phyloP scores from a whole-genome alignment of 35 echinoderm and acorn worm genomes.

The Anneissia japonica region DNA sequence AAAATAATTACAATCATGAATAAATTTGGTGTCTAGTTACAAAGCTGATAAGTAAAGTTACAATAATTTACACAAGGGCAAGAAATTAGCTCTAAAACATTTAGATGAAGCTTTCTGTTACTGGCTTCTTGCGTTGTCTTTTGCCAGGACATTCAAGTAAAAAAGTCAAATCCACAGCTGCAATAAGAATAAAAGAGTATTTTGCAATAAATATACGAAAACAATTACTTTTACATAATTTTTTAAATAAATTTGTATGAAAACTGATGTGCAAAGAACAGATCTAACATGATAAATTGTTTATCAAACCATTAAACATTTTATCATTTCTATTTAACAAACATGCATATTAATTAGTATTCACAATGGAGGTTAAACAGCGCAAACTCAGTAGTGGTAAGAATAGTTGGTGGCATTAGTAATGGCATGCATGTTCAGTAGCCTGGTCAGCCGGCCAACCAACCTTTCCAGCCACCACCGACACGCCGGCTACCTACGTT shows the following conservation, averaged over 20 bases:
- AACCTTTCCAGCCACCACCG: neutral
- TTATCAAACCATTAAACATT: too few species aligned
- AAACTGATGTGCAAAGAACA: too few species aligned
- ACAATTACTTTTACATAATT: too few species aligned
- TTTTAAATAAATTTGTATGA: too few species aligned
- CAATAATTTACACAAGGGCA: neutral
- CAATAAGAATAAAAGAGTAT: neutral
- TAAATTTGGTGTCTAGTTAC: neutral
- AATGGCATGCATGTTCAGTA: neutral
- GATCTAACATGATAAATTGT: too few species aligned
- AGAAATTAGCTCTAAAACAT: neutral
- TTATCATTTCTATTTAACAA: too few species aligned
- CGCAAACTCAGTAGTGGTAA: neutral
- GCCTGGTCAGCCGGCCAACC: neutral
- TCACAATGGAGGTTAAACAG: too few species aligned
- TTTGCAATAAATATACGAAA: too few species aligned
- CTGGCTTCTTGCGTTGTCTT: neutral
- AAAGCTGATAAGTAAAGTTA: too few species aligned
- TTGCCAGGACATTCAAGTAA: neutral
- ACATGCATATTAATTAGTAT: too few species aligned
- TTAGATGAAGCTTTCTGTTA: neutral
- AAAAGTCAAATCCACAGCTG: neutral
- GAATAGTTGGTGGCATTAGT: neutral
- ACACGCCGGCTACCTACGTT: conserved; percentile 2
- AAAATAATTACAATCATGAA: neutral